A percentile compares a stretch with the other conserved stretches of the same genome.
Evolutionary conservation across 2,888 invertebrate genomes (phyloP).

Genomic region (Enoplolaimus lenunculus): DNA sequence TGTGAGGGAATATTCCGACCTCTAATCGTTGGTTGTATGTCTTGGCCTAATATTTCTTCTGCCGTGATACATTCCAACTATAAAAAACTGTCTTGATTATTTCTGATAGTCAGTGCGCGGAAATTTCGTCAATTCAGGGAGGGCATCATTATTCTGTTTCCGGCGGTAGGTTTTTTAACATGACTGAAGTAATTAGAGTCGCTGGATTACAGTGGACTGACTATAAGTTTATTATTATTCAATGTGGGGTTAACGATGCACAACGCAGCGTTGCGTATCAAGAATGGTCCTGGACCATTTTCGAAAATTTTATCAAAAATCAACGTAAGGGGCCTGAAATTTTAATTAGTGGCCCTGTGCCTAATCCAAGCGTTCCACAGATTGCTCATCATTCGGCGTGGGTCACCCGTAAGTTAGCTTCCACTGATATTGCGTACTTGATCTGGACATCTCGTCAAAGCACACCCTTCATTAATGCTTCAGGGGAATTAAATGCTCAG

Average conservation of each 20-base stretch:
- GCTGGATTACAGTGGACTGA: not conserved
- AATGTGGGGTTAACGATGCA: not conserved
- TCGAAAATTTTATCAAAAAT: not conserved
- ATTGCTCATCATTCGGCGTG: not conserved
- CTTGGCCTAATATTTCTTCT: no score
- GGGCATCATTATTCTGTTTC: not conserved
- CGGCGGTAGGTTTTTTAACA: not conserved
- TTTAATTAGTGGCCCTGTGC: not conserved
- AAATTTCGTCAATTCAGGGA: not conserved
- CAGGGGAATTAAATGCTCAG: not conserved
- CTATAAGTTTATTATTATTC: not conserved
- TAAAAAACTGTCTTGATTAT: no score
- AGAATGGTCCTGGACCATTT: not conserved
- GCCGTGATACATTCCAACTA: no score
- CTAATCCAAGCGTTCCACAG: not conserved
- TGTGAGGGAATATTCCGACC: no score
- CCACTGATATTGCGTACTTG: not conserved
- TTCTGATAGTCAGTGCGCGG: not conserved
- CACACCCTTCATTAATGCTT: not conserved
- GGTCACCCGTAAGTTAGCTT: not conserved
- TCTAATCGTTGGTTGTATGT: no score
- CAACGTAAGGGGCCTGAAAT: not conserved
- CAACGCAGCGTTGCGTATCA: not conserved
- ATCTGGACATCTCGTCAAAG: not conserved
- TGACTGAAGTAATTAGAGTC: not conserved